A percentile compares a stretch with the other conserved stretches of the same genome.
Conservation (phyloP, 2,888 invertebrate species). For the Eubasilissa splendida region DNA sequence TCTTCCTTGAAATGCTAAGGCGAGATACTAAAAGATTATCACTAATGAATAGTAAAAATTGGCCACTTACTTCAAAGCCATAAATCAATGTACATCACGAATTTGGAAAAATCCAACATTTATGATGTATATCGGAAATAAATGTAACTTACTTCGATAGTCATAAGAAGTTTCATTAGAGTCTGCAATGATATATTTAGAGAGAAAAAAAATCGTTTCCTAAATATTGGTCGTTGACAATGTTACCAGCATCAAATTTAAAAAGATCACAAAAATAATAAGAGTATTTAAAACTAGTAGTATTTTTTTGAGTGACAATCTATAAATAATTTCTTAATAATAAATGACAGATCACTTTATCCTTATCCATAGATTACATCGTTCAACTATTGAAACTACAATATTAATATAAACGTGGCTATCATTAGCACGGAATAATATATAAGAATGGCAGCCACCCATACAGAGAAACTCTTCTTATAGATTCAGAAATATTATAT, state of each 20-base stretch:
- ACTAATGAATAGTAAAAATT: background rate
- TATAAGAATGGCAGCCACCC: no score
- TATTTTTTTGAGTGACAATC: slow-evolving; percentile 14
- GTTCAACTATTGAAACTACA: no score
- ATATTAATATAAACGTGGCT: no score
- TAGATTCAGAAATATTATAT: no score
- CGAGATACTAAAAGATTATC: background rate
- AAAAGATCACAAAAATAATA: slow-evolving; percentile 40
- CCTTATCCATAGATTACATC: background rate
- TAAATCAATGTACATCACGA: background rate
- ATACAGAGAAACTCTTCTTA: no score
- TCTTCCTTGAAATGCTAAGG: background rate
- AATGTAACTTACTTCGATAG: background rate
- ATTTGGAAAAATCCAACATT: slow-evolving; percentile 6
- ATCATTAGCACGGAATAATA: no score
- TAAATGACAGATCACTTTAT: slow-evolving; percentile 12
- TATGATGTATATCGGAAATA: background rate
- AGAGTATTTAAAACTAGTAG: slow-evolving; percentile 38
- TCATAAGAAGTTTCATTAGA: background rate
- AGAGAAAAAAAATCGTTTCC: background rate
- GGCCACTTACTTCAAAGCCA: background rate
- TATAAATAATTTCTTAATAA: slow-evolving; percentile 18
- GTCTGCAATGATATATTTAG: background rate
- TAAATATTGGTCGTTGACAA: slow-evolving; percentile 39
- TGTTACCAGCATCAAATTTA: slow-evolving; percentile 36